A percentile compares a stretch with the other conserved stretches of the same genome.
phyloP scores from a whole-genome alignment of 2,113 vertebrate genomes.

The Apistogramma diplotaenia region DNA sequence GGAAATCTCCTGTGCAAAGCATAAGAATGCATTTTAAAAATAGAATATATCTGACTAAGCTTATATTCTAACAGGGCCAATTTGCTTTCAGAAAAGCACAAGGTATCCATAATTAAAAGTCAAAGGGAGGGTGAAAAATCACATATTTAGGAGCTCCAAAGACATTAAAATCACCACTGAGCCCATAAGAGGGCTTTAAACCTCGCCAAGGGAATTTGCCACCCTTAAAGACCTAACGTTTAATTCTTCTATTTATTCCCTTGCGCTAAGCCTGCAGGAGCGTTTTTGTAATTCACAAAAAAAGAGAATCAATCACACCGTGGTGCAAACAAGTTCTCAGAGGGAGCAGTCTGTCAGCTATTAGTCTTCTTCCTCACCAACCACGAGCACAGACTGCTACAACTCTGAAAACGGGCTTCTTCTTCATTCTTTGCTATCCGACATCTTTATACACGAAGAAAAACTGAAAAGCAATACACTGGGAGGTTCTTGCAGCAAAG shows the following conservation, averaged over 20 bases:
- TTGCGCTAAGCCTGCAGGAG: not conserved
- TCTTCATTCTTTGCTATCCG: not conserved
- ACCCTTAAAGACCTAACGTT: not conserved
- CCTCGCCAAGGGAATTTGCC: not conserved
- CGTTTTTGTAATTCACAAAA: constrained; percentile 1
- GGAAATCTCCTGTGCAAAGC: not conserved
- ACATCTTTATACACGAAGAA: not conserved
- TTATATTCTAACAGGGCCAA: not conserved
- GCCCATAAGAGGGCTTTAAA: not conserved
- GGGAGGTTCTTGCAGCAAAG: not conserved
- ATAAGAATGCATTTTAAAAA: not conserved
- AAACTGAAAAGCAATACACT: not conserved
- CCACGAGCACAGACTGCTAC: not conserved
- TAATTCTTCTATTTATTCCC: not conserved
- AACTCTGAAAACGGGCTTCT: not conserved
- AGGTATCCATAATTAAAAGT: not conserved
- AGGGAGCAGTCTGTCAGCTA: not conserved
- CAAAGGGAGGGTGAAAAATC: not conserved
- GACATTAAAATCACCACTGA: not conserved
- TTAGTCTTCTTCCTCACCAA: constrained; percentile 19
- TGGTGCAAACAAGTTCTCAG: constrained; percentile 32
- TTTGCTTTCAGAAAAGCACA: not conserved
- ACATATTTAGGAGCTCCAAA: not conserved
- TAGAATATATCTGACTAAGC: not conserved
- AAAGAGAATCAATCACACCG: constrained; percentile 36